Evolutionary conservation across 2,888 invertebrate species (phyloP).

Genomic region (Abscondita cerata): DNA sequence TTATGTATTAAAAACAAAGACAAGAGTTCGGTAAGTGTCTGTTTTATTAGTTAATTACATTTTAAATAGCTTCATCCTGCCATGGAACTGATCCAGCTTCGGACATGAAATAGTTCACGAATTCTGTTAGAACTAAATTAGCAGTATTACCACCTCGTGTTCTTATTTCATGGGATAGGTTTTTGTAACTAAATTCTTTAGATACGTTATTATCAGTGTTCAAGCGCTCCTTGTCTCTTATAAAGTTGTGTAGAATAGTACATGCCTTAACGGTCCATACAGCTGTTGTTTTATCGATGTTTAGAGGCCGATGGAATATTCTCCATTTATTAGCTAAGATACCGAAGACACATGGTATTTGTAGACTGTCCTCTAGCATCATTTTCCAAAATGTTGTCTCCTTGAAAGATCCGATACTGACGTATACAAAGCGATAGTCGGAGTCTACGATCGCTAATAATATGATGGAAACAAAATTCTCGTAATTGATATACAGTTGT

Average conservation of each 20-base stretch:
- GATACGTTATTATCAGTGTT: background rate
- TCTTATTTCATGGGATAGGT: background rate
- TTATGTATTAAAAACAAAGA: background rate
- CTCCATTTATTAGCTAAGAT: constrained; percentile 51
- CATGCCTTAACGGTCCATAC: constrained; percentile 16
- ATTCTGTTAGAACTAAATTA: background rate
- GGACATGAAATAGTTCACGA: background rate
- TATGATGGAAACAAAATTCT: constrained; percentile 12
- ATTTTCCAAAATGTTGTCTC: constrained; percentile 40
- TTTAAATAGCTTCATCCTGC: background rate
- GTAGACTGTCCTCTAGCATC: constrained; percentile 39
- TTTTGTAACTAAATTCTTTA: background rate
- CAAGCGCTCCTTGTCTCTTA: constrained; percentile 21
- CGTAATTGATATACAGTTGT: constrained; percentile 10
- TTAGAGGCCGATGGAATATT: constrained; percentile 43
- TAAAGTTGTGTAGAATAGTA: too few relatives aligned
- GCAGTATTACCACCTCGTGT: too few relatives aligned
- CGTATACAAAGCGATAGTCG: too few relatives aligned
- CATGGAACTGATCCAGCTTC: constrained; percentile 2
- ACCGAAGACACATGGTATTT: constrained; percentile 47
- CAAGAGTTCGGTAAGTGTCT: background rate
- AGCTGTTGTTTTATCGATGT: constrained; percentile 4
- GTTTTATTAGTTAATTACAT: background rate
- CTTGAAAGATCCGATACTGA: constrained; percentile 45
- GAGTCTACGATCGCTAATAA: constrained; percentile 43